These are phyloP conservation scores for Julus scanicus DNA, from an alignment of 2,888 invertebrate genomes.

Conservation along the genomic window DNA sequence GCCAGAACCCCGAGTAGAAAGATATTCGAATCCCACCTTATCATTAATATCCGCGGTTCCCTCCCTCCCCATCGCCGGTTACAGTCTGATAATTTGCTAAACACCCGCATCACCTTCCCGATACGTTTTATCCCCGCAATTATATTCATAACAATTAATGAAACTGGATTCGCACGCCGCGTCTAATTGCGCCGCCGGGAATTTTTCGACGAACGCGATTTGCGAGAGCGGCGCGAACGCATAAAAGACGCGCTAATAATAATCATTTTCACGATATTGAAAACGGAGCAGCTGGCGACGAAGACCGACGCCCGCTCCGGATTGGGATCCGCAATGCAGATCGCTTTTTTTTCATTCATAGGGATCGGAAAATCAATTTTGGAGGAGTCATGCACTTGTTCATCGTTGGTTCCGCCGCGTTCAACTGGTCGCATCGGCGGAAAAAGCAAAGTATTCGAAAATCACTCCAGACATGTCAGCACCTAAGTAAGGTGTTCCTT, in stretches of 20 bases:
- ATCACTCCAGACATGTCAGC: no score
- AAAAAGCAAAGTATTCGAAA: no score
- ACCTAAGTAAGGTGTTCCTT: no score
- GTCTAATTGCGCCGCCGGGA: constrained; percentile 21
- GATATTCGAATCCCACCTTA: background rate
- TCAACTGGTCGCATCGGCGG: no score
- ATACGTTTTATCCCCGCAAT: background rate
- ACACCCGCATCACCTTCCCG: constrained; percentile 21
- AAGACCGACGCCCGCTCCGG: background rate
- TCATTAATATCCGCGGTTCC: background rate
- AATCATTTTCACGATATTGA: constrained; percentile 12
- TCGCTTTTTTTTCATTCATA: background rate
- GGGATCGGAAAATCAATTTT: constrained; percentile 1
- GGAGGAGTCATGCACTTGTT: background rate
- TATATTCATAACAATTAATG: constrained; percentile 33
- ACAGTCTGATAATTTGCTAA: constrained; percentile 15
- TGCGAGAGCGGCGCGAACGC: background rate
- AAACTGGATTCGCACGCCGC: constrained; percentile 20
- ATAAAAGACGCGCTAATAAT: constrained; percentile 19
- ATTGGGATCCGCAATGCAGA: background rate
- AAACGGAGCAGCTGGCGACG: background rate
- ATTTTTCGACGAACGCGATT: background rate
- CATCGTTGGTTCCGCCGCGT: background rate
- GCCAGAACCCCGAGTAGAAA: background rate
- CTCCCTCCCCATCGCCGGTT: background rate